Conservation (phyloP, 2,888 invertebrate genomes). For the Harpalus rubripes region DNA sequence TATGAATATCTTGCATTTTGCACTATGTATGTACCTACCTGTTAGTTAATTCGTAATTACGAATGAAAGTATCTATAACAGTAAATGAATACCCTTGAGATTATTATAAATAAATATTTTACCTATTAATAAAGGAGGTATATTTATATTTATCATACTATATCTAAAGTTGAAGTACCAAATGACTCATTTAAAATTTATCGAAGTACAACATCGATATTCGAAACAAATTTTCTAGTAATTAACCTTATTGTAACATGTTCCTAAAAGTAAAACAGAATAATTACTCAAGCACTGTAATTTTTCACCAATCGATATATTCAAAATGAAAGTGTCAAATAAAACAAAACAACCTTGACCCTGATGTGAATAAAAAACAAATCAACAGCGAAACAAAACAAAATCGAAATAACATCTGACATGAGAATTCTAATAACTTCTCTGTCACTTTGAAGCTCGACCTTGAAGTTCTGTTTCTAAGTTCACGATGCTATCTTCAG, state of each 20-base stretch:
- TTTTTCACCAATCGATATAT: neutral
- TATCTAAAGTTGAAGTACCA: neutral
- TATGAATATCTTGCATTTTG: too few relatives aligned
- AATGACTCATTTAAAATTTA: neutral
- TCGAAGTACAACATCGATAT: neutral
- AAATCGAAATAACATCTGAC: conserved; percentile 40
- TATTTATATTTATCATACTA: neutral
- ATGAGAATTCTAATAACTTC: conserved; percentile 44
- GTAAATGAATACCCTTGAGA: neutral
- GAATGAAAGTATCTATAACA: too few relatives aligned
- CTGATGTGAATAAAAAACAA: conserved; percentile 26
- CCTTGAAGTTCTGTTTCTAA: conserved; percentile 10
- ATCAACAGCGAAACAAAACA: conserved; percentile 30
- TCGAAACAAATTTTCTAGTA: neutral
- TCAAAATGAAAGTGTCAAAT: conserved; percentile 11
- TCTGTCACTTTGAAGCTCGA: neutral
- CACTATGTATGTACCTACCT: too few relatives aligned
- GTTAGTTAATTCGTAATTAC: too few relatives aligned
- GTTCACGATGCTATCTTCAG: neutral
- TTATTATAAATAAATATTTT: neutral
- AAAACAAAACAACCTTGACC: conserved; percentile 41
- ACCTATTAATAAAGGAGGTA: neutral
- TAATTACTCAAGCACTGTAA: neutral
- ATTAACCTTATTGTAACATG: neutral
- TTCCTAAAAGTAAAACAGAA: neutral